A percentile compares a stretch with the other conserved stretches of the same genome.
These are phyloP conservation scores for Platyscapa corneri DNA, from an alignment of 1,140 invertebrate genomes.

Conservation along the genomic window DNA sequence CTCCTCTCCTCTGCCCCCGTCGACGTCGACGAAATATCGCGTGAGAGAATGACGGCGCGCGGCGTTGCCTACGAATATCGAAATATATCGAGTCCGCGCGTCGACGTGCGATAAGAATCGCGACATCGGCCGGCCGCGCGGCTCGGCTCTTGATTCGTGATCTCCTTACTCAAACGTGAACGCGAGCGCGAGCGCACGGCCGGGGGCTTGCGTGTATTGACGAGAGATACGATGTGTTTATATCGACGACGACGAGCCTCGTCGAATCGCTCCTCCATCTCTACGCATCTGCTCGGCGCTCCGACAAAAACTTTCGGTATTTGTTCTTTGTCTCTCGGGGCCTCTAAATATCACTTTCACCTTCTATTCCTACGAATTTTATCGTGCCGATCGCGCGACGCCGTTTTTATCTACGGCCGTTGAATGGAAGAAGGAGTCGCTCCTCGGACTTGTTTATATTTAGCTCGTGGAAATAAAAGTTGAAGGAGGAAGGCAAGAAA, in stretches of 20 bases:
- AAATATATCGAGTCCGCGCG: slow-evolving; percentile 8
- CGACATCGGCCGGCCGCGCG: slow-evolving; percentile 7
- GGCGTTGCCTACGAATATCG: slow-evolving; percentile 1
- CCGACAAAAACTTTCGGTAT: neutral
- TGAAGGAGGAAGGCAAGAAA: too few species aligned
- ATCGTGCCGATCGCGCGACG: too few species aligned
- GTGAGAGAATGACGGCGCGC: slow-evolving; percentile 4
- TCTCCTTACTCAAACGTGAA: slow-evolving; percentile 7
- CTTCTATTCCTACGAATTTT: neutral
- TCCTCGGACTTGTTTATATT: too few species aligned
- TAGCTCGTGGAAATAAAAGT: too few species aligned
- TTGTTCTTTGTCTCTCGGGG: neutral
- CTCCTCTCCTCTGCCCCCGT: neutral
- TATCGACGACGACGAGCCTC: neutral
- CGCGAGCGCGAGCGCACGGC: neutral
- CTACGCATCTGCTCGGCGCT: neutral
- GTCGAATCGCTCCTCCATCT: neutral
- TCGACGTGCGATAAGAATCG: slow-evolving; percentile 31
- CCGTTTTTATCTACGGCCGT: too few species aligned
- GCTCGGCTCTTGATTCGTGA: slow-evolving; percentile 37
- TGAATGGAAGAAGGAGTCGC: too few species aligned
- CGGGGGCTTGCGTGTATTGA: neutral
- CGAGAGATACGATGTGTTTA: neutral
- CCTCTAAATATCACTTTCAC: neutral
- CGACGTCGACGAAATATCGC: neutral